Base-by-base conservation (phyloP, 2,888 invertebrate genomes). In the Philereme vetulata region DNA sequence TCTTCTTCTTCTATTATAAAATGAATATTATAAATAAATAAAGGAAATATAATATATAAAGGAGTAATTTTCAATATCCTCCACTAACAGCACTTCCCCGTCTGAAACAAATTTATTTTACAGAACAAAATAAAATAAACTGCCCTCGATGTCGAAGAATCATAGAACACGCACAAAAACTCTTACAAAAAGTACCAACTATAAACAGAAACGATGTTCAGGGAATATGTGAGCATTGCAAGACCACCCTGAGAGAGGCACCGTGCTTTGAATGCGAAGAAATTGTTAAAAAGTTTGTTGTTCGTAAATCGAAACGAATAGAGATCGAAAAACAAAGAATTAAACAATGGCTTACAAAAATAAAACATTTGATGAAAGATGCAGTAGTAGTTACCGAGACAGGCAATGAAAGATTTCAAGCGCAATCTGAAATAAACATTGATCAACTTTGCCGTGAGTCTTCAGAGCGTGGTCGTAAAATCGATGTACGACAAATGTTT, bases 181-280 rank as follows among this genome's bases (percentile, higher is more conserved):
- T 84, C 50, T 61, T 82, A 45, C 66, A 71, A 62, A 75, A 68
- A 61, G 57, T 78, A 44, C 68, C 76, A 44, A 66, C 62, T 38
- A 69, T 82, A 56, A 70, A 76, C 44, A 78, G 66, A 67, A 76
- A 76, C 8, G 70, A 72, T 60, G 67, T 82, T n/a, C 68, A 77
- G 55, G 78, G 80, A 42, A 69, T 88, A 60, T 89, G 88, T 62
- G 74, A 82, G 40, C 81, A 84, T 62, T 89, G 89, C 67, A 76
- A 65, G 52, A 61, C 56, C 21, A 21, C 2, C 21, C 21, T 21
- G 6, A 75, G 75, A 71, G 46, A 56, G 33, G 52, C 75, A 69
- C 60, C 81, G 73, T 76, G 88, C 77, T 50, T 72, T 72, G 36
- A 78, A 76, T 80, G 87, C 72, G 54, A 82, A 68, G 65, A 83